These are phyloP conservation scores for Grammomys dolichurus DNA, from an alignment of 2,113 vertebrate species.

Conservation along the genomic window DNA sequence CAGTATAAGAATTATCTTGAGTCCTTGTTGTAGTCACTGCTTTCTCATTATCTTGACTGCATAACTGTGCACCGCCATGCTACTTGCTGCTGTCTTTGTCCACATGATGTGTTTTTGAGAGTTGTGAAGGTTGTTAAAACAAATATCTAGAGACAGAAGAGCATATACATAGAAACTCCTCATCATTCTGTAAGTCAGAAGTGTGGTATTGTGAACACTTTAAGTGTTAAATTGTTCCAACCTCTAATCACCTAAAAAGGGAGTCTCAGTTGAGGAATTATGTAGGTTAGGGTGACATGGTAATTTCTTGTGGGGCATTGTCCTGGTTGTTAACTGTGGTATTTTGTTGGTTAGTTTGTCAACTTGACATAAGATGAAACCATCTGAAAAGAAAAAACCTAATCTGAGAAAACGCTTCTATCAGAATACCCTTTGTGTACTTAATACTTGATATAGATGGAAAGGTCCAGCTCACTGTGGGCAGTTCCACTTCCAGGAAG, in stretches of 20 bases:
- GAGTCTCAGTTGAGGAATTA: background rate
- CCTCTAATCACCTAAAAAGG: background rate
- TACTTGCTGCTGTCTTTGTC: background rate
- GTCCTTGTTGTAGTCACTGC: background rate
- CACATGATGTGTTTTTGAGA: background rate
- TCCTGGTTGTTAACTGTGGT: background rate
- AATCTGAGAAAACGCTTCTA: background rate
- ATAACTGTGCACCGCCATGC: too few species aligned
- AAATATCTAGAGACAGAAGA: background rate
- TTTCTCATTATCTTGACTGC: background rate
- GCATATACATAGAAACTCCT: background rate
- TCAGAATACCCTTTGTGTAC: background rate
- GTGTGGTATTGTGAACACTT: background rate
- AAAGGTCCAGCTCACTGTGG: background rate
- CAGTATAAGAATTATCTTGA: background rate
- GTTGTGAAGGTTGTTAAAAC: background rate
- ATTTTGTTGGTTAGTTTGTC: background rate
- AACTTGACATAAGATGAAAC: background rate
- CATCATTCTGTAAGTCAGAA: background rate
- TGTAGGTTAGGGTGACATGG: background rate
- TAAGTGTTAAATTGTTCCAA: background rate
- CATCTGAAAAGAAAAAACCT: background rate
- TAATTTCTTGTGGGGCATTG: background rate
- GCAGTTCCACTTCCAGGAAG: accelerated
- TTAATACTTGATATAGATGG: background rate